Evolutionary conservation across 1,140 invertebrate species (phyloP), one percentile per base, ranked within the genome.

Genomic region (Sitodiplosis mosellana): DNA sequence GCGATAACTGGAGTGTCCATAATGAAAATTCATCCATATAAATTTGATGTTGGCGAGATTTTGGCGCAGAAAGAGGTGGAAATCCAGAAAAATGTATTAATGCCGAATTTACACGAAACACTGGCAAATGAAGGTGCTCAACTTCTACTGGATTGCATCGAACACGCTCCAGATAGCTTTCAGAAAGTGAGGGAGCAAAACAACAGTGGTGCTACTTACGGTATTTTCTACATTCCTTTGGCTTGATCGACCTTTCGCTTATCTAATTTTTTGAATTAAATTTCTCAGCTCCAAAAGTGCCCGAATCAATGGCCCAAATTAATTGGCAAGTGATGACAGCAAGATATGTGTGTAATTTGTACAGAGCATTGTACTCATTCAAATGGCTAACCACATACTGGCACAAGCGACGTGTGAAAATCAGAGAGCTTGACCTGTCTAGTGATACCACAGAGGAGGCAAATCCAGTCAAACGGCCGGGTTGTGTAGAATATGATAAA

Each of bases 31-130:
- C 74, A 77, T 56, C 82, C 90, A 18, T 72, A 87, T 60, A 75
- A 77, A 53, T 94, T 93, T 75, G 91, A 94, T 71, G 69, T 83
- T 54, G 90, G 90, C 48, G 77, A 63, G 56, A 77, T 93, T 52
- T 62, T 93, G 50, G 60, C 70, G 17, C 81, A 87, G 62, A 63
- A 71, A 58, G 63, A 67, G 58, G 60, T 82, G 40, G 11, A 64
- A 47, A 75, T 94, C 46, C 57, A 64, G 38, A 57, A 71, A 17
- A 59, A 81, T 55, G 73, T 78, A 51, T 76, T 73, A 27, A 69
- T 80, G 55, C 71, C 74, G 33, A 73, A 87, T 55, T 63, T 94
- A 43, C 69, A 76, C 53, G 51, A 68, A 7, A 68, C 70, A 49
- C 59, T 93, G 51, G 75, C 83, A 1, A 60, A 70, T 33, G 57